phyloP scores from a whole-genome alignment of 2,797 vertebrate genomes.

The Nannoperca australis region DNA sequence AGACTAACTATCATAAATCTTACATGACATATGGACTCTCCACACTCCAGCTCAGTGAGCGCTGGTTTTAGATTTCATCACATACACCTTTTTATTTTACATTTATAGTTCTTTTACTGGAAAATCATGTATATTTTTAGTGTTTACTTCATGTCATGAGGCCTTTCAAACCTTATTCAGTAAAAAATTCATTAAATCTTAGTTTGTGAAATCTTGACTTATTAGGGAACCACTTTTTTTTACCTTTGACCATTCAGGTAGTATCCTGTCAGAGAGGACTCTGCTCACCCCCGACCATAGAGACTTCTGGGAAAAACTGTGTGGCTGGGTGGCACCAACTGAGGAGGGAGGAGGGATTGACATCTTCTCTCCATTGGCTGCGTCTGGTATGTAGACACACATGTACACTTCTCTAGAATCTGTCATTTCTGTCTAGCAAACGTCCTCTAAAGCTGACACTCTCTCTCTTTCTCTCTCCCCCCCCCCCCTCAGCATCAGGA shows the following conservation, averaged over 20 bases:
- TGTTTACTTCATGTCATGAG: background rate
- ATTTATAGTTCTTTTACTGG: background rate
- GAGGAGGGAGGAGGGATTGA: slow-evolving; percentile 87
- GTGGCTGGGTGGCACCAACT: slow-evolving; percentile 76
- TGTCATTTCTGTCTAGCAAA: background rate
- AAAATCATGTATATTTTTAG: background rate
- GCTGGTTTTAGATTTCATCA: background rate
- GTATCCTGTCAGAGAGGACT: slow-evolving; percentile 80
- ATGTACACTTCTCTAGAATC: background rate
- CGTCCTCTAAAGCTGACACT: background rate
- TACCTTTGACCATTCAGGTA: slow-evolving; percentile 68
- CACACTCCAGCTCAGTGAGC: background rate
- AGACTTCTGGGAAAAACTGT: slow-evolving; percentile 90
- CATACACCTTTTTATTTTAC: background rate
- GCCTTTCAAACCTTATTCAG: background rate
- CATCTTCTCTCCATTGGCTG: slow-evolving; percentile 89
- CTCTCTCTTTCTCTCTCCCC: slow-evolving; percentile 62
- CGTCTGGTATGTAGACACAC: slow-evolving; percentile 85
- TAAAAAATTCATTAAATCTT: background rate
- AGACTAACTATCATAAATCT: slow-evolving; percentile 9
- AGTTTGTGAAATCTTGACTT: background rate
- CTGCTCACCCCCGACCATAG: slow-evolving; percentile 82
- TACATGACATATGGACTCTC: background rate
- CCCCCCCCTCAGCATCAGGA: slow-evolving; percentile 84
- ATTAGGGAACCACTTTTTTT: background rate